These are phyloP conservation scores for Brachionus koreanus DNA, from an alignment of 1,140 invertebrate genomes.

Conservation along the genomic window DNA sequence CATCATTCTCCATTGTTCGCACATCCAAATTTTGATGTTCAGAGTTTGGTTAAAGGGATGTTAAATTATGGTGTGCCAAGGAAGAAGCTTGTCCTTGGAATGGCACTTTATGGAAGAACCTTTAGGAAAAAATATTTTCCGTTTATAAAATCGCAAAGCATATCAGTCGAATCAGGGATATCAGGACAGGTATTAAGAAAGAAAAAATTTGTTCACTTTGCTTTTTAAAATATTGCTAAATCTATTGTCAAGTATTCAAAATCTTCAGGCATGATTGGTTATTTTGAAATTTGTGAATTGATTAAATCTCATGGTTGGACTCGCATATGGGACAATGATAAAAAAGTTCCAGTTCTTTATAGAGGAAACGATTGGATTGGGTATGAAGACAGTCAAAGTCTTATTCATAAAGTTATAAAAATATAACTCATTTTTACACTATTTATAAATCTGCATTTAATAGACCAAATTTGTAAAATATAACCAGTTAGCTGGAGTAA, in stretches of 20 bases:
- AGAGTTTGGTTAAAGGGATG: constrained; percentile 63
- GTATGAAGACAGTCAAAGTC: constrained; percentile 80
- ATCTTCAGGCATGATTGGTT: constrained; percentile 85
- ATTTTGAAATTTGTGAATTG: constrained; percentile 83
- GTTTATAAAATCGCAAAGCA: constrained; percentile 78
- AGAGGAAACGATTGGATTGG: constrained; percentile 83
- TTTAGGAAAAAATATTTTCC: constrained; percentile 70
- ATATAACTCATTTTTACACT: neutral
- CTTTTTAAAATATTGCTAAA: neutral
- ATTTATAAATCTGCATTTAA: neutral
- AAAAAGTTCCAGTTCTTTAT: constrained; percentile 82
- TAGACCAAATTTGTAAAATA: constrained; percentile 84
- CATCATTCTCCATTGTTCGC: constrained; percentile 56
- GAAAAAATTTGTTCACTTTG: too few species aligned
- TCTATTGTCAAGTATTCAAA: constrained; percentile 70
- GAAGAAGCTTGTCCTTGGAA: constrained; percentile 75
- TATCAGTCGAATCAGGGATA: constrained; percentile 66
- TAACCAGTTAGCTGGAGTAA: constrained; percentile 83
- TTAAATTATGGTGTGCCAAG: constrained; percentile 69
- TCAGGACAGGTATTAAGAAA: neutral
- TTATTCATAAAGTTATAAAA: constrained; percentile 66
- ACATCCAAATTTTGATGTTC: constrained; percentile 1
- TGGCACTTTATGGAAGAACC: constrained; percentile 82
- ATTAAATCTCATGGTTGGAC: constrained; percentile 74
- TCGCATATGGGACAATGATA: constrained; percentile 83